Evolutionary conservation across 2,113 vertebrate species (phyloP).

Genomic region (Vidua chalybeata): DNA sequence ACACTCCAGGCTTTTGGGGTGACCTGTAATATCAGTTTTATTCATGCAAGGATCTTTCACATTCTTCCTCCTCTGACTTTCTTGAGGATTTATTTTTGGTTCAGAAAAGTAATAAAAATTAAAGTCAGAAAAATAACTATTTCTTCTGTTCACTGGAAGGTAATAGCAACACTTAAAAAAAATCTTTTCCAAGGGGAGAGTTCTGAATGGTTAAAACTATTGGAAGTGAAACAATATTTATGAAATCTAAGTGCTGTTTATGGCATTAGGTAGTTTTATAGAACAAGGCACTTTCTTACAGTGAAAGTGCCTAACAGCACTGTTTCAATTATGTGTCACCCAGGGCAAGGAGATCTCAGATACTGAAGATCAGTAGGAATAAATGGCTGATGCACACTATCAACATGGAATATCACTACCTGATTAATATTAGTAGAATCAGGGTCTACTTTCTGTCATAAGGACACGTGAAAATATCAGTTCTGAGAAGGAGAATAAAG

Average conservation of each 20-base stretch:
- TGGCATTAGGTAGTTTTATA: neutral
- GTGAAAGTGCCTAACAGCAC: neutral
- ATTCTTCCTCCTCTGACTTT: neutral
- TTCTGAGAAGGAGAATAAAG: neutral
- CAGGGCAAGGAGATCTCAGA: neutral
- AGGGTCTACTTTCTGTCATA: neutral
- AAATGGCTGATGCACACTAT: neutral
- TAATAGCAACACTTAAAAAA: neutral
- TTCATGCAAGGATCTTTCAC: neutral
- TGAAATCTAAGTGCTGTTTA: neutral
- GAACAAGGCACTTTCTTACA: neutral
- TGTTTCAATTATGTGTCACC: neutral
- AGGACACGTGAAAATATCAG: neutral
- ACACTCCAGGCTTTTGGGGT: neutral
- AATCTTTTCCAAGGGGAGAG: neutral
- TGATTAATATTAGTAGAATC: neutral
- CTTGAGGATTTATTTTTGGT: neutral
- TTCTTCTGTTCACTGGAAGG: neutral
- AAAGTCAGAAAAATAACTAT: neutral
- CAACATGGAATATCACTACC: neutral
- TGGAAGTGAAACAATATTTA: neutral
- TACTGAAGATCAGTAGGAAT: neutral
- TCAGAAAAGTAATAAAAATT: neutral
- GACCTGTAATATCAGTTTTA: neutral
- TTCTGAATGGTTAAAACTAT: accelerated